Evolutionary conservation across 2,888 invertebrate genomes (phyloP).

Genomic region (Leucozona laternaria): DNA sequence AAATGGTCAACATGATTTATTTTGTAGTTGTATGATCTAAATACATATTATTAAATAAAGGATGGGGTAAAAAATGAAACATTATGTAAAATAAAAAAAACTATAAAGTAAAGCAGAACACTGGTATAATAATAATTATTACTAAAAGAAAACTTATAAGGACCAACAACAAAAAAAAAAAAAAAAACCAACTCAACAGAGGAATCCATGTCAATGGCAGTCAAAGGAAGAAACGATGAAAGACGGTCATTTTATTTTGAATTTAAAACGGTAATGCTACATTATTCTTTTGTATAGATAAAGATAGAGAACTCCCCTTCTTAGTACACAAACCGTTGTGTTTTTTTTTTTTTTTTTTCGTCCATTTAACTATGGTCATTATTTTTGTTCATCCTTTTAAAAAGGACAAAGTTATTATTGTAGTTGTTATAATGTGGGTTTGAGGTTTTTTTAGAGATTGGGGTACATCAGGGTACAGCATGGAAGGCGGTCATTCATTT

Average conservation of each 20-base stretch:
- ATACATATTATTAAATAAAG: background rate
- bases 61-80: background rate
- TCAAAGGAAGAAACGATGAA: slow-evolving; percentile 40
- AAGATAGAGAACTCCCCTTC: background rate
- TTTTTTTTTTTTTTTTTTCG: background rate
- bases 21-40: background rate
- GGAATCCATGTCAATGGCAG: slow-evolving; percentile 67
- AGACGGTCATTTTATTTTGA: slow-evolving; percentile 59
- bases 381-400: slow-evolving; percentile 63
- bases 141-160: slow-evolving; percentile 25
- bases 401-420: slow-evolving; percentile 64
- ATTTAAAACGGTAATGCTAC: slow-evolving; percentile 61
- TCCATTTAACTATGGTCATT: slow-evolving; percentile 64
- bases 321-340: background rate
- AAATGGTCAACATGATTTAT: background rate
- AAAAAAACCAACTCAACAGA: no score
- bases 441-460: background rate
- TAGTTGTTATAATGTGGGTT: slow-evolving; percentile 34
- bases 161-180: slow-evolving; percentile 14
- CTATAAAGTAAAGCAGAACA: slow-evolving; percentile 32
- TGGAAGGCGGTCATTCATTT: slow-evolving; percentile 3
- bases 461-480: background rate
- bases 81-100: slow-evolving; percentile 6
- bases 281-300: slow-evolving; percentile 11
- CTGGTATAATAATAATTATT: slow-evolving; percentile 14